Conservation (phyloP, 2,888 invertebrate species). For the Himalopsyche anomala region DNA sequence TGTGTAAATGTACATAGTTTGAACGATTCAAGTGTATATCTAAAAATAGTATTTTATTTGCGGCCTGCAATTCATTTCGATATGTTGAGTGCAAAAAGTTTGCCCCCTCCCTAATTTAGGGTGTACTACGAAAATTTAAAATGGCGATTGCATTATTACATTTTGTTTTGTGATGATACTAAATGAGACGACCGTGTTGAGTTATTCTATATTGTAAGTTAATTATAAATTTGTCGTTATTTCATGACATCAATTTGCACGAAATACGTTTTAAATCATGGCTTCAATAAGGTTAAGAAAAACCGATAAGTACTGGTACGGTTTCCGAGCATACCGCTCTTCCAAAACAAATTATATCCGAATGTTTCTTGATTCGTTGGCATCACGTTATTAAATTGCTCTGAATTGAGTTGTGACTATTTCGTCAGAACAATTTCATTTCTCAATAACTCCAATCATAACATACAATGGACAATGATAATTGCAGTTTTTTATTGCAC, state of each 20-base stretch:
- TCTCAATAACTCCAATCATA: constrained; percentile 3
- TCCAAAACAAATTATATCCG: not conserved
- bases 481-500: not conserved
- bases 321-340: not conserved
- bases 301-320: not conserved
- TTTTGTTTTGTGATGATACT: too few species aligned
- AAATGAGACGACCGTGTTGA: too few species aligned
- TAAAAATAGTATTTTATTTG: too few species aligned
- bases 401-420: constrained; percentile 12
- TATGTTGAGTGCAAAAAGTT: too few species aligned
- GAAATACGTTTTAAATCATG: not conserved
- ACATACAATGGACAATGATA: not conserved
- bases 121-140: too few species aligned
- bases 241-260: not conserved
- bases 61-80: too few species aligned
- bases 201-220: too few species aligned
- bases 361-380: constrained; percentile 2
- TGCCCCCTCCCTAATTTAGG: too few species aligned
- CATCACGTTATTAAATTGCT: not conserved
- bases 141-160: too few species aligned
- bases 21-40: too few species aligned
- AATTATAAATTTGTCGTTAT: too few species aligned
- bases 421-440: not conserved
- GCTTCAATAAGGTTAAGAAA: not conserved
- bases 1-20: too few species aligned